Conservation (phyloP, 2,888 invertebrate species). For the Orchesellides sinensis region DNA sequence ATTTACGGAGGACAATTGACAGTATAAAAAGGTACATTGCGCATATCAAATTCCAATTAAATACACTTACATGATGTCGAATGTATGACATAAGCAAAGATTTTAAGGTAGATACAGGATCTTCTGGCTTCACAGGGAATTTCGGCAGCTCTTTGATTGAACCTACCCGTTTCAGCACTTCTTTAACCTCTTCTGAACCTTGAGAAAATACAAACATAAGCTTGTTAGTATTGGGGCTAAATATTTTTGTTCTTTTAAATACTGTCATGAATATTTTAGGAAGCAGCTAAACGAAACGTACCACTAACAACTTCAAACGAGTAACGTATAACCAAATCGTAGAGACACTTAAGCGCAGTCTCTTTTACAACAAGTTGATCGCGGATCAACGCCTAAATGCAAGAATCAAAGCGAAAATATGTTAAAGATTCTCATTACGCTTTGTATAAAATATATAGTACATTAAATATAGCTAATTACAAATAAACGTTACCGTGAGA, state of each 20-base stretch:
- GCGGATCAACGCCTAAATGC: conserved; percentile 28
- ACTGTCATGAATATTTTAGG: neutral
- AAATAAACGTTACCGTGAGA: conserved; percentile 23
- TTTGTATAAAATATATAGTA: neutral
- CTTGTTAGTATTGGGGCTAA: neutral
- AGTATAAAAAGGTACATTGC: neutral
- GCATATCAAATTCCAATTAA: neutral
- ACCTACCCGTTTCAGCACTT: neutral
- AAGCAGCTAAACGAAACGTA: neutral
- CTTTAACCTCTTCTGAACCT: conserved; percentile 9
- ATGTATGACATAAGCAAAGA: conserved; percentile 36
- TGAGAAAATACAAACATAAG: neutral
- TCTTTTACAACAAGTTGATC: conserved; percentile 19
- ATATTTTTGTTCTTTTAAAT: too few relatives aligned
- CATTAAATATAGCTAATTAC: too few relatives aligned
- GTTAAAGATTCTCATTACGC: neutral
- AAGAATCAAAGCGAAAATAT: neutral
- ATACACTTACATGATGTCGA: conserved; percentile 17
- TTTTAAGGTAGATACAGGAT: conserved; percentile 17
- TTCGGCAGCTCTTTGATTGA: neutral
- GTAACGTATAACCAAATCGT: conserved; percentile 34
- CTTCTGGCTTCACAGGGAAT: neutral
- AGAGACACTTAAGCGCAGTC: conserved; percentile 37
- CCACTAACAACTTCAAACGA: conserved; percentile 35
- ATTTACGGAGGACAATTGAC: too few relatives aligned